These are phyloP conservation scores for Proctacanthus coquilletti DNA, from an alignment of 1,140 invertebrate species.

Conservation along the genomic window DNA sequence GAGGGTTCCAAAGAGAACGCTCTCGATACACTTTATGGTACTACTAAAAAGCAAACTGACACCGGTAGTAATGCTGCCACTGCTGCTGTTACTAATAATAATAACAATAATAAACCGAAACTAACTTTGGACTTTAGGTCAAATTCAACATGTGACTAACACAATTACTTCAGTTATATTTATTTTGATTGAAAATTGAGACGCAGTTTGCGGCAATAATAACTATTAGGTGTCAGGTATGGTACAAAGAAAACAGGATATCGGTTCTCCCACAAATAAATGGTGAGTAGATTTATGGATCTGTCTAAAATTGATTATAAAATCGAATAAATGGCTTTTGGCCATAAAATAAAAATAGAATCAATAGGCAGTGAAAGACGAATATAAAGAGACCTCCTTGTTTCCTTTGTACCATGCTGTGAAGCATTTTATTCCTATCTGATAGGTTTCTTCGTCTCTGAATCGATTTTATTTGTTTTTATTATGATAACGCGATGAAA, in stretches of 20 bases:
- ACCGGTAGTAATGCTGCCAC: not conserved
- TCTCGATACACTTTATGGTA: not conserved
- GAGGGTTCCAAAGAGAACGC: slow-evolving; percentile 4
- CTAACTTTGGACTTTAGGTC: slow-evolving; percentile 7
- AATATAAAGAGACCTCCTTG: too few relatives aligned
- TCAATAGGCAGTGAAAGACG: too few relatives aligned
- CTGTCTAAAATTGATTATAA: slow-evolving; percentile 6
- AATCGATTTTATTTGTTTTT: too few relatives aligned
- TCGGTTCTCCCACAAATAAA: not conserved
- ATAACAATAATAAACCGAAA: slow-evolving; percentile 7
- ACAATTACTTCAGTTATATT: not conserved
- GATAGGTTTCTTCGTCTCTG: too few relatives aligned
- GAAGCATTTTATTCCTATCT: too few relatives aligned
- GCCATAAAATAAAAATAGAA: not conserved
- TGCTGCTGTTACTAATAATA: not conserved
- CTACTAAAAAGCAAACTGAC: not conserved
- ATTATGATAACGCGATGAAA: too few relatives aligned
- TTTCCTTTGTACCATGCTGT: too few relatives aligned
- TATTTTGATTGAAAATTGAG: not conserved
- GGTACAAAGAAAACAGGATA: not conserved
- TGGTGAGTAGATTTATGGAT: slow-evolving; percentile 3
- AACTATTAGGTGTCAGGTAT: too few relatives aligned
- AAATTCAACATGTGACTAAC: slow-evolving; percentile 9
- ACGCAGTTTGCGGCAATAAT: too few relatives aligned
- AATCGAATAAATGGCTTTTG: not conserved